phyloP scores from a whole-genome alignment of 2,888 invertebrate species.

The Alentia gelatinosa region DNA sequence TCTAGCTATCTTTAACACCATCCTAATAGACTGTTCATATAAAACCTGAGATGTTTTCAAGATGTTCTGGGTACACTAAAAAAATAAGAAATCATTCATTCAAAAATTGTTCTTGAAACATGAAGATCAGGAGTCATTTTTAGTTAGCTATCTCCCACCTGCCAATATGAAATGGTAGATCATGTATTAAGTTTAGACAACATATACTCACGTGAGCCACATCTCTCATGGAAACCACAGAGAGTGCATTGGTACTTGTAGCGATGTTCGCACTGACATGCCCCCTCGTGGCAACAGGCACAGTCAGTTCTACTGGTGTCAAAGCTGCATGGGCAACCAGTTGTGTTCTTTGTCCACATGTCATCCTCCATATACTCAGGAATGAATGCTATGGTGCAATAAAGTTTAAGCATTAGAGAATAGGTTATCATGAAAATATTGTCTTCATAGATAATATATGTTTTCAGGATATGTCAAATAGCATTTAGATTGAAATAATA shows the following conservation, averaged over 20 bases:
- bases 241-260: slow-evolving; percentile 54
- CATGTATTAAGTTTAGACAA: no score
- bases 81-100: no score
- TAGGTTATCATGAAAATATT: background rate
- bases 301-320: slow-evolving; percentile 27
- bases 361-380: slow-evolving; percentile 52
- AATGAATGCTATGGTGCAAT: background rate
- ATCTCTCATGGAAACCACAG: slow-evolving; percentile 44
- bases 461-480: background rate
- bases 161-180: no score
- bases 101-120: no score
- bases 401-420: background rate
- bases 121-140: no score
- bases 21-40: no score
- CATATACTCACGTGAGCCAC: slow-evolving; percentile 7
- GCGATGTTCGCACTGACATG: slow-evolving; percentile 26
- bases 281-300: slow-evolving; percentile 49
- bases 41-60: no score
- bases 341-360: slow-evolving; percentile 46
- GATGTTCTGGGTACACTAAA: no score
- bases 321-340: slow-evolving; percentile 49
- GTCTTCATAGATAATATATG: background rate
- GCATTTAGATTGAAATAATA: no score
- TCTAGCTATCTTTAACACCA: no score
- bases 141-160: no score